phyloP scores from a whole-genome alignment of 2,888 invertebrate genomes.

The Hydriomena furcata region DNA sequence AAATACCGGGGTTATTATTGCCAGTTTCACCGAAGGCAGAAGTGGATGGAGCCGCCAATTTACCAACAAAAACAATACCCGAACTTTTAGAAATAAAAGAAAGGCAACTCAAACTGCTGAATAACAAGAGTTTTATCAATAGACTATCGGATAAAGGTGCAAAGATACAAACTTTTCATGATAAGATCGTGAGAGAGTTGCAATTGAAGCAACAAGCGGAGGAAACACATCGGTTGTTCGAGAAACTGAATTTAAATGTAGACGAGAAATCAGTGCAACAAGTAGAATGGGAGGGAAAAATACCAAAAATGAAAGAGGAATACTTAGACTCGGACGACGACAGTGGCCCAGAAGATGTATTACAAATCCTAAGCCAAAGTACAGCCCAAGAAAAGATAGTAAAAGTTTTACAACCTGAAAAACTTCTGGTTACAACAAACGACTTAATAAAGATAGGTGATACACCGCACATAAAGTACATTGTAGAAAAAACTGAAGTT shows the following conservation, averaged over 20 bases:
- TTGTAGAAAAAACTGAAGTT: constrained; percentile 79
- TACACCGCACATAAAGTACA: constrained; percentile 76
- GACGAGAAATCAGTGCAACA: constrained; percentile 72
- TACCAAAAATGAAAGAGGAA: constrained; percentile 49
- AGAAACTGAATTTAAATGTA: constrained; percentile 72
- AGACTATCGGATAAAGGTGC: constrained; percentile 84
- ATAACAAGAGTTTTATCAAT: constrained; percentile 75
- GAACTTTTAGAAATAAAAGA: constrained; percentile 81
- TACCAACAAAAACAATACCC: constrained; percentile 68
- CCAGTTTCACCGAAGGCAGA: constrained; percentile 72
- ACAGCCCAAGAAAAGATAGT: constrained; percentile 77
- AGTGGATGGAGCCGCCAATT: constrained; percentile 79
- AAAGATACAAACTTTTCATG: constrained; percentile 76
- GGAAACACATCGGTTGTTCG: constrained; percentile 74
- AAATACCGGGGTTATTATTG: constrained; percentile 74
- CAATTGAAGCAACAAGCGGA: constrained; percentile 76
- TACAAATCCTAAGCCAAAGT: constrained; percentile 83
- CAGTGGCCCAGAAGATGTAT: constrained; percentile 82
- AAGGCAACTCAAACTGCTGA: constrained; percentile 82
- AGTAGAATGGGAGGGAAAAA: constrained; percentile 84
- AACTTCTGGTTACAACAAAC: constrained; percentile 75
- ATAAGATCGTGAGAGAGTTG: constrained; percentile 76
- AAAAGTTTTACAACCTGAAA: constrained; percentile 67
- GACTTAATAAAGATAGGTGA: constrained; percentile 77
- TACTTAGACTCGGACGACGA: constrained; percentile 83